phyloP scores from a whole-genome alignment of 2,113 vertebrate species.

The Callospermophilus lateralis region DNA sequence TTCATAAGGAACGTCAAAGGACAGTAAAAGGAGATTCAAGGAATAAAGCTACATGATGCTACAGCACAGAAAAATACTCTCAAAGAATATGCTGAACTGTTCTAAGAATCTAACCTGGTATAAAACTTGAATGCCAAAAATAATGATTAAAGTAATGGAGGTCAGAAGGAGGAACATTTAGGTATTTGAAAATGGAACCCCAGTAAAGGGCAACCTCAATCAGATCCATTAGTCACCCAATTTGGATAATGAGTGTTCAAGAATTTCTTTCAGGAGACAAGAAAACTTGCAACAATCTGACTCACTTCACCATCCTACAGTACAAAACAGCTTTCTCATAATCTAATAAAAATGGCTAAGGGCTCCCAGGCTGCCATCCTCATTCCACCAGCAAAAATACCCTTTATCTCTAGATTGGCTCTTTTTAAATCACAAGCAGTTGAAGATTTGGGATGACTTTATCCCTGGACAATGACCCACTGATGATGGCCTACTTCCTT shows the following conservation, averaged over 20 bases:
- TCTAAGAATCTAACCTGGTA: not conserved
- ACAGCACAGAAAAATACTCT: not conserved
- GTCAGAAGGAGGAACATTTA: not conserved
- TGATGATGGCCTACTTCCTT: not conserved
- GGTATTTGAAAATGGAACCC: conserved; percentile 37
- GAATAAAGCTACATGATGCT: not conserved
- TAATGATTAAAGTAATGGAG: not conserved
- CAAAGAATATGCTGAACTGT: not conserved
- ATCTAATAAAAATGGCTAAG: not conserved
- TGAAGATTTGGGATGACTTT: not conserved
- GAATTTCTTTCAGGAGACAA: conserved; percentile 5
- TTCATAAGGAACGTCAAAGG: conserved; percentile 73
- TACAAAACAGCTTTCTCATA: not conserved
- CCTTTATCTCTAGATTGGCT: not conserved
- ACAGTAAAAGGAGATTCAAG: conserved; percentile 70
- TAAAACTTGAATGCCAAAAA: not conserved
- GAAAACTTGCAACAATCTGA: not conserved
- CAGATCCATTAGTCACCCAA: not conserved
- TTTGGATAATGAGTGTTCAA: conserved; percentile 6
- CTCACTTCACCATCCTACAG: not conserved
- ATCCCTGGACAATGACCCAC: not conserved
- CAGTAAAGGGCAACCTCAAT: not conserved
- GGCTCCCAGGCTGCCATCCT: not conserved
- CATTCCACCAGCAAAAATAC: not conserved
- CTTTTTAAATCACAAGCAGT: not conserved